phyloP scores from a whole-genome alignment of 2,888 invertebrate genomes.

The Abscondita cerata region DNA sequence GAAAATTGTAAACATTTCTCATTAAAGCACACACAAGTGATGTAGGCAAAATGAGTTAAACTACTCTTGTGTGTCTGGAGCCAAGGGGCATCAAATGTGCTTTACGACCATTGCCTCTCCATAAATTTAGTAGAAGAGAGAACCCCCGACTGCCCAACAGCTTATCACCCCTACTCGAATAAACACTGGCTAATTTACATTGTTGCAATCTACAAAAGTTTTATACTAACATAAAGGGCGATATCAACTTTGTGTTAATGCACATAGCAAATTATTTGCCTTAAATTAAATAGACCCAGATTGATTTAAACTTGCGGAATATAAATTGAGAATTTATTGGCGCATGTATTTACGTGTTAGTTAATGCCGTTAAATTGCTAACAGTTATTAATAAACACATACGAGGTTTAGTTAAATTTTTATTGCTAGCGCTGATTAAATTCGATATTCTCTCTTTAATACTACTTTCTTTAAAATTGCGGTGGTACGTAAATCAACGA shows the following conservation, averaged over 20 bases:
- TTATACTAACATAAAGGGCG: conserved; percentile 49
- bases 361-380: conserved; percentile 7
- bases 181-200: conserved; percentile 56
- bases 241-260: conserved; percentile 41
- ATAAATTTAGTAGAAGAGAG: conserved; percentile 46
- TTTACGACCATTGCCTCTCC: conserved; percentile 48
- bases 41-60: conserved; percentile 31
- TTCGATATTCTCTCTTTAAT: no score
- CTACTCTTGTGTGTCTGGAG: conserved; percentile 31
- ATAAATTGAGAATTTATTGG: conserved; percentile 11
- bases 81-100: conserved; percentile 46
- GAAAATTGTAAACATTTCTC: conserved; percentile 19
- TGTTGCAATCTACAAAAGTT: conserved; percentile 51
- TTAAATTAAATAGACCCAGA: conserved; percentile 7
- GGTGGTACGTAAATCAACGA: no score
- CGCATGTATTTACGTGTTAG: conserved; percentile 3
- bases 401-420: no score
- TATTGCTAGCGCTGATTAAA: no score
- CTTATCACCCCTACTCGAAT: conserved; percentile 53
- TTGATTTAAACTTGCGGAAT: conserved; percentile 8
- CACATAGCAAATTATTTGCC: conserved; percentile 6
- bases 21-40: conserved; percentile 25
- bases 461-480: no score
- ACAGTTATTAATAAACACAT: conserved; percentile 3
- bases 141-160: conserved; percentile 42